These are phyloP conservation scores for Drosophila anomalata DNA, from an alignment of 2,888 invertebrate species.

Conservation along the genomic window DNA sequence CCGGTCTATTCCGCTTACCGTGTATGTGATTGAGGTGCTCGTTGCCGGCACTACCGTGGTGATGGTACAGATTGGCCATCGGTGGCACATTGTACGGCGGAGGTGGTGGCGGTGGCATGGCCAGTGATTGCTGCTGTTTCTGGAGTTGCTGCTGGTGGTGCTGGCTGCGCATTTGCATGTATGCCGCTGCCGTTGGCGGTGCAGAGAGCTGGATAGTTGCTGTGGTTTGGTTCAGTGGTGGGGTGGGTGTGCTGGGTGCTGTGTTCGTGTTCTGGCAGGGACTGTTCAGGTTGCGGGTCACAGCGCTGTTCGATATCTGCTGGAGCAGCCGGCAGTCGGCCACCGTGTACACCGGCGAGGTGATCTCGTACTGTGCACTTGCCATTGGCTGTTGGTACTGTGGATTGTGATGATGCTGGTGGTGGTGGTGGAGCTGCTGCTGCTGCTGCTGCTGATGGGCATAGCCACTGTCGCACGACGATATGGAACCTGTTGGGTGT, in stretches of 20 bases:
- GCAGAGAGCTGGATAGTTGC: conserved; percentile 56
- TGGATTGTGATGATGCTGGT: conserved; percentile 26
- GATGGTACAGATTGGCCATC: conserved; percentile 64
- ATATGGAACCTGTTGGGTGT: conserved; percentile 89
- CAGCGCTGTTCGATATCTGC: conserved; percentile 81
- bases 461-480: conserved; percentile 95
- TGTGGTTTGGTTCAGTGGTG: conserved; percentile 57
- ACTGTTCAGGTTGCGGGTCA: conserved; percentile 74
- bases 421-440: conserved; percentile 27
- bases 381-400: conserved; percentile 18
- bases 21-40: conserved; percentile 74
- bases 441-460: conserved; percentile 85
- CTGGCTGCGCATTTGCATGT: conserved; percentile 70
- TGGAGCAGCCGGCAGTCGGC: conserved; percentile 81
- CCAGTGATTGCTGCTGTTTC: conserved; percentile 62
- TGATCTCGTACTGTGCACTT: conserved; percentile 50
- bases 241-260: conserved; percentile 70
- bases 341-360: conserved; percentile 77
- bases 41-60: conserved; percentile 57
- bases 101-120: conserved; percentile 69
- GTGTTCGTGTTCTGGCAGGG: conserved; percentile 73
- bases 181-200: conserved; percentile 61
- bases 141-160: conserved; percentile 58
- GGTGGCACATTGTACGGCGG: conserved; percentile 69
- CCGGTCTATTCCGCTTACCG: conserved; percentile 67